These are phyloP conservation scores for Malurus cyaneus DNA, from an alignment of 2,113 vertebrate species.

Conservation along the genomic window DNA sequence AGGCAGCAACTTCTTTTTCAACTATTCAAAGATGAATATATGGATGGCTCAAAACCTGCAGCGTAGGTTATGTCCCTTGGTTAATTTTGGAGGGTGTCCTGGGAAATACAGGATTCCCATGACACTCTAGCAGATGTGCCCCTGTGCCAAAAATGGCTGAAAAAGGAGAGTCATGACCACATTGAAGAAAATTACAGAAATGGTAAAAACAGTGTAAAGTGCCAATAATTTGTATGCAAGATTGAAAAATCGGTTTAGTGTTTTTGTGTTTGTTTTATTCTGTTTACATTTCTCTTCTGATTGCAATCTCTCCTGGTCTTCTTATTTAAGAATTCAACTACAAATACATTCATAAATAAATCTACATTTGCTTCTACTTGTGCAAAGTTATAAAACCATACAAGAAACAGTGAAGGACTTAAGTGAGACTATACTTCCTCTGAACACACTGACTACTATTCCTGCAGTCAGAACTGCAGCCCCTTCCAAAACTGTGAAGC, in stretches of 20 bases:
- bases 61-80: background rate
- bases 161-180: background rate
- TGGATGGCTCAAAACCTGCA: background rate
- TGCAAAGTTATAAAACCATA: background rate
- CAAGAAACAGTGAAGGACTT: background rate
- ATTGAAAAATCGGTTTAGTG: background rate
- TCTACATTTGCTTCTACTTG: background rate
- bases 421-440: background rate
- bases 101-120: background rate
- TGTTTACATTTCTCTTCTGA: background rate
- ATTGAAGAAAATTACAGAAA: background rate
- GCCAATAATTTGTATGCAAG: background rate
- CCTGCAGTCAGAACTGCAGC: background rate
- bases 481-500: background rate
- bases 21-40: background rate
- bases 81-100: background rate
- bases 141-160: background rate
- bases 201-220: background rate
- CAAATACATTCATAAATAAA: background rate
- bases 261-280: background rate
- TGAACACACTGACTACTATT: background rate
- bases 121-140: background rate
- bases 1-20: background rate
- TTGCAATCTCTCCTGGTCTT: background rate
- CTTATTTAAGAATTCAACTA: background rate